Evolutionary conservation across 2,888 invertebrate genomes (phyloP).

Genomic region (Mesopsocus fuscifrons): DNA sequence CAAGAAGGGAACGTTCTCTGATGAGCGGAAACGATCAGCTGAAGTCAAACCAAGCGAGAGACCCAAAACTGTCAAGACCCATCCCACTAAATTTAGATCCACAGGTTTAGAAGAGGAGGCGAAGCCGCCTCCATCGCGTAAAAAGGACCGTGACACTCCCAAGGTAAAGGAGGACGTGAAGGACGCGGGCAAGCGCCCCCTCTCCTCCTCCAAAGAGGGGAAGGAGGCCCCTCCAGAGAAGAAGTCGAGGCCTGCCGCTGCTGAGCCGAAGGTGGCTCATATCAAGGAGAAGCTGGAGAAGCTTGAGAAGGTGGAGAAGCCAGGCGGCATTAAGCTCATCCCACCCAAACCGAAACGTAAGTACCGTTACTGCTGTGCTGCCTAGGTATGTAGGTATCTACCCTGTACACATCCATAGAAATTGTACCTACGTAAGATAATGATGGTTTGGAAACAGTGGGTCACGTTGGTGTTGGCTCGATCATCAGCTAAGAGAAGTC

Average conservation of each 20-base stretch:
- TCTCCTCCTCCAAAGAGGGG: conserved; percentile 17
- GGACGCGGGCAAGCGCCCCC: conserved; percentile 15
- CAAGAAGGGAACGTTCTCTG: conserved; percentile 13
- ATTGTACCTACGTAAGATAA: conserved; percentile 13
- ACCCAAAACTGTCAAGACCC: conserved; percentile 81
- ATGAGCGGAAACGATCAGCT: conserved; percentile 21
- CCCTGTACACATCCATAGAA: too few relatives aligned
- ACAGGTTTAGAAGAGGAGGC: conserved; percentile 77
- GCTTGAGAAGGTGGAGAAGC: conserved; percentile 46
- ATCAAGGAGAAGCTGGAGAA: conserved; percentile 19
- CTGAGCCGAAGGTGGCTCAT: conserved; percentile 25
- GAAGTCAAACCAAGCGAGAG: conserved; percentile 23
- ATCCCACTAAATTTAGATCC: conserved; percentile 77
- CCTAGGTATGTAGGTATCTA: too few relatives aligned
- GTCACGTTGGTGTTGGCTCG: too few relatives aligned
- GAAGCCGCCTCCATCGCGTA: conserved; percentile 66
- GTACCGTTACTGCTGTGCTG: too few relatives aligned
- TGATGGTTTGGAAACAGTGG: neutral
- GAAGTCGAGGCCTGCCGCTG: conserved; percentile 44
- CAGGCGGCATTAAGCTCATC: conserved; percentile 68
- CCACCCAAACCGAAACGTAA: conserved; percentile 82
- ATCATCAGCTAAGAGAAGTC: too few relatives aligned
- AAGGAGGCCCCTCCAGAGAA: conserved; percentile 47
- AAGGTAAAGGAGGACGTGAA: neutral
- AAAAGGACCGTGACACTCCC: conserved; percentile 19